phyloP scores from a whole-genome alignment of 2,888 invertebrate genomes.

The Anoncus sp. region DNA sequence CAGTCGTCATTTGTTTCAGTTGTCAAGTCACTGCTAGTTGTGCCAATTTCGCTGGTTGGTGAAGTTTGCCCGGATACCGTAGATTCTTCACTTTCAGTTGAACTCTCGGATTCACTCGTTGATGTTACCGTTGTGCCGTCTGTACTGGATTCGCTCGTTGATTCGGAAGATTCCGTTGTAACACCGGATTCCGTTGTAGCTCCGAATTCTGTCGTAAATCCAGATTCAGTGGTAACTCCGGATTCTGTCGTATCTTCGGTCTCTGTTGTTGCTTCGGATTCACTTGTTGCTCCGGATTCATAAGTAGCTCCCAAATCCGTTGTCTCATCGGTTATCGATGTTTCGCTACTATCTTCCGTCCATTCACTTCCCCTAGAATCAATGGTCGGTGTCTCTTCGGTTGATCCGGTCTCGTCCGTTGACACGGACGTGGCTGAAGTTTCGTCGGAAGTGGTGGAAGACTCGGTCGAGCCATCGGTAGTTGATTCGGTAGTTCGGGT shows the following conservation, averaged over 20 bases:
- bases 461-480: slow-evolving; percentile 54
- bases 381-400: slow-evolving; percentile 52
- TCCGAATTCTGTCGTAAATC: slow-evolving; percentile 68
- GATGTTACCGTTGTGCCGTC: slow-evolving; percentile 61
- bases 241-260: slow-evolving; percentile 67
- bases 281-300: slow-evolving; percentile 42
- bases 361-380: slow-evolving; percentile 20
- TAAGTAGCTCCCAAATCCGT: slow-evolving; percentile 58
- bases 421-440: slow-evolving; percentile 71
- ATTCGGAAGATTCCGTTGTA: slow-evolving; percentile 63
- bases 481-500: slow-evolving; percentile 40
- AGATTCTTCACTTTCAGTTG: slow-evolving; percentile 73
- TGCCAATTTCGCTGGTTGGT: slow-evolving; percentile 61
- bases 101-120: slow-evolving; percentile 64
- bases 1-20: slow-evolving; percentile 67
- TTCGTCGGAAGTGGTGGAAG: slow-evolving; percentile 43
- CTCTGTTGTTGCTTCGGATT: slow-evolving; percentile 66
- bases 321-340: slow-evolving; percentile 14
- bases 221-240: slow-evolving; percentile 62
- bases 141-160: slow-evolving; percentile 68
- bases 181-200: slow-evolving; percentile 66
- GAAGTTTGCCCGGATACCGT: slow-evolving; percentile 76
- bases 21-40: slow-evolving; percentile 59
- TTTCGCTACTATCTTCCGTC: slow-evolving; percentile 24
- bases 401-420: slow-evolving; percentile 58